phyloP scores from a whole-genome alignment of 2,888 invertebrate species.

The Epinotia ramella region DNA sequence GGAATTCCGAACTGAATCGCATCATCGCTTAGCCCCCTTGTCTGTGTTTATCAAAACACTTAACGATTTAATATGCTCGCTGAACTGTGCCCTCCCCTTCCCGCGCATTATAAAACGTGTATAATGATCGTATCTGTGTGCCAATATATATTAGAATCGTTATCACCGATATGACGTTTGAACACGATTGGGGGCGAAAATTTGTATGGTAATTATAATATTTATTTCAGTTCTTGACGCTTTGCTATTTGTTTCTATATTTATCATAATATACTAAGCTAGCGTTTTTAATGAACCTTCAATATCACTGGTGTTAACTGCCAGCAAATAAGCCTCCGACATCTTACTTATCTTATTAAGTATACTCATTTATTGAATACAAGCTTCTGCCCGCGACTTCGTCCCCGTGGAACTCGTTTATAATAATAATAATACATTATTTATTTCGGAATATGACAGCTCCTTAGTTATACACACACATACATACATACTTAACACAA shows the following conservation, averaged over 20 bases:
- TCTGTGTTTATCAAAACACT: slow-evolving; percentile 85
- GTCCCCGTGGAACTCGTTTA: no score
- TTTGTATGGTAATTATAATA: neutral
- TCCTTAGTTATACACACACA: no score
- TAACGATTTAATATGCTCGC: slow-evolving; percentile 83
- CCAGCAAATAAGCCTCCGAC: no score
- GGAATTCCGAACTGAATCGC: slow-evolving; percentile 75
- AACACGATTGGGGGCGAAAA: neutral
- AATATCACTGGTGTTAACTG: no score
- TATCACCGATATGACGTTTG: slow-evolving; percentile 47
- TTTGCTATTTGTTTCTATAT: neutral
- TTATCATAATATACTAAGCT: neutral
- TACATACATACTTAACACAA: no score
- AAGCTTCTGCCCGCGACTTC: no score
- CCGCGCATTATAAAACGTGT: slow-evolving; percentile 55
- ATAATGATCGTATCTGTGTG: slow-evolving; percentile 45
- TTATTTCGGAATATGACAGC: no score
- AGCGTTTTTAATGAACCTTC: neutral
- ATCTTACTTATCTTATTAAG: no score
- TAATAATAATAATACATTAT: no score
- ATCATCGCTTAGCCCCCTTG: slow-evolving; percentile 75
- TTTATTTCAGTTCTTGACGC: no score
- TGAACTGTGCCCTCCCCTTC: slow-evolving; percentile 68
- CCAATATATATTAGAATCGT: slow-evolving; percentile 64
- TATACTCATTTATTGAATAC: no score